Base-by-base conservation (phyloP, 37 sponge, comb jelly and placozoan genomes). In the Hormiphora californensis region DNA sequence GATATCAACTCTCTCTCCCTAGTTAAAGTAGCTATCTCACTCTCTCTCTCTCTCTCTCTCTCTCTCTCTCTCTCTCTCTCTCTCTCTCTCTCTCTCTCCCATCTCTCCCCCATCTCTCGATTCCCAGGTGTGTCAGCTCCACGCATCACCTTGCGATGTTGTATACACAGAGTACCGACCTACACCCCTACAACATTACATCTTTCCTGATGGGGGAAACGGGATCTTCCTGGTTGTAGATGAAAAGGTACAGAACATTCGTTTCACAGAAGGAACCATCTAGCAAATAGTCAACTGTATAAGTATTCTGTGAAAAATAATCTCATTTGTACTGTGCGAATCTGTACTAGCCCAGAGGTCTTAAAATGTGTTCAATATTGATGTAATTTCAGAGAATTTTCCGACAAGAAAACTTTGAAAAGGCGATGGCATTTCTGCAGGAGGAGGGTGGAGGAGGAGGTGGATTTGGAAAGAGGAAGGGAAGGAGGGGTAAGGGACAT, bases 81-180 rank as follows among this genome's bases (percentile, higher is more conserved):
- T 51, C 54, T 17, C 54, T 51, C 54, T 51, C 54, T 17, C 54
- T 51, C 54, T n/a, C n/a, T n/a, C n/a, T n/a, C n/a, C n/a, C n/a
- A n/a, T n/a, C n/a, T n/a, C n/a, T n/a, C n/a, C n/a, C 12, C 67
- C 22, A 12, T 63, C 32, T 63, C 67, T 0, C 39, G 1, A 23
- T 21, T 54, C 46, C 3, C 57, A 96, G 95, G 81, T 73, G 22
- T 73, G 81, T 40, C 81, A 73, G 81, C 81, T 73, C 19, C 81
- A 73, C 81, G 38, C 27, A 11, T 73, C 81, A 7, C 98, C 98
- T 34, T 92, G 92, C 41, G 95, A 97, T 91, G 98, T 97, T 68
- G 98, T 97, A 49, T 97, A 97, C 90, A 97, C 98, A 7, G 98
- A 97, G 67, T 90, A 90, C 54, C 87, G 98, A 54, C 98, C 98